Evolutionary conservation across 1,140 invertebrate genomes (phyloP), one percentile per base, ranked within the genome.

Genomic region (Vanessa tameamea): DNA sequence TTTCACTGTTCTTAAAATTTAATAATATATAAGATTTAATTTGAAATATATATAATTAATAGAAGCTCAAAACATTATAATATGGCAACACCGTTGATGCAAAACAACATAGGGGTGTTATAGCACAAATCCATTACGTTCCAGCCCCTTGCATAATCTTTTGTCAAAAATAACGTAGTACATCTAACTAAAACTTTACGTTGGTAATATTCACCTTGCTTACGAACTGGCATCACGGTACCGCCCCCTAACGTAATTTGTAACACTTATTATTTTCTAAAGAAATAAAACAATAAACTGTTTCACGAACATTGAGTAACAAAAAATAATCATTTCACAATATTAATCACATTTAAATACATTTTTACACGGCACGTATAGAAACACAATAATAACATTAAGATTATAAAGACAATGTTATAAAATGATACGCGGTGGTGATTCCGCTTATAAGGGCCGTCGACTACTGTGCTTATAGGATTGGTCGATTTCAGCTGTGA

Each of bases 191-290:
- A 64, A 67, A 68, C 68, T 78, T 71, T 66, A 78, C 75, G 71
- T 69, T 74, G 73, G 20, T 75, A 77, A 82, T 81, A 85, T 79
- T 89, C 82, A 93, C 93, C 93, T 93, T 93, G 93, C 91, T 93
- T 93, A 81, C 93, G 93, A 88, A 93, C 93, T 90, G 93, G 93
- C 93, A 93, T 93, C 91, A 92, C 91, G 92, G 85, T 85, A 85
- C 87, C 89, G 90, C 91, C 91, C 90, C 89, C 87, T 88, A 85
- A 87, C 84, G 85, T 87, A 87, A 86, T 89, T 84, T 84, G 84
- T 85, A 85, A 87, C 87, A 86, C 87, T 90, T 87, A 82, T 80
- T 86, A 79, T 85, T 82, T 86, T 80, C 75, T 78, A 82, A 65
- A 80, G 83, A 89, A 87, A 88, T 82, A 84, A 91, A 91, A 88